phyloP scores from a whole-genome alignment of 1,140 invertebrate species.

The Diorhabda elongata region DNA sequence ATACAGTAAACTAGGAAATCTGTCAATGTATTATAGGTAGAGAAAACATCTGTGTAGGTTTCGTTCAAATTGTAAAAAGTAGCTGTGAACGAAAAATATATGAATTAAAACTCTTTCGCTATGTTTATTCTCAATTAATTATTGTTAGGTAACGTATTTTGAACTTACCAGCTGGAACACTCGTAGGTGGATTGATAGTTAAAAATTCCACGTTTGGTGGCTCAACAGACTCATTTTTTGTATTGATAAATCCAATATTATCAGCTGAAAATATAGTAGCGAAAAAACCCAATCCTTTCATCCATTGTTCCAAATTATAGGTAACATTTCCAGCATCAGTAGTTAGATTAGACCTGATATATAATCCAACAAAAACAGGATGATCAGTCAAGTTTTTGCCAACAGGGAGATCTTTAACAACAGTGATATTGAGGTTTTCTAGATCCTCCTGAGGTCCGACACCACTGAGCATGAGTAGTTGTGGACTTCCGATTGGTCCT shows the following conservation, averaged over 20 bases:
- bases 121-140: too few species aligned
- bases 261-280: not conserved
- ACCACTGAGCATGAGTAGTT: conserved; percentile 73
- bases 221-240: not conserved
- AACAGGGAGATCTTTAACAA: conserved; percentile 63
- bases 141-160: too few species aligned
- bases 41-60: not conserved
- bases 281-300: not conserved
- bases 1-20: conserved; percentile 55
- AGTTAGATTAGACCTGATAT: conserved; percentile 10
- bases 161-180: not conserved
- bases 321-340: not conserved
- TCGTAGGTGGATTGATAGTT: not conserved
- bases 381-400: conserved; percentile 73
- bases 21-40: conserved; percentile 6
- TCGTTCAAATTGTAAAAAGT: not conserved
- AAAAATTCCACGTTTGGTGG: not conserved
- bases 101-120: too few species aligned
- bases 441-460: conserved; percentile 67
- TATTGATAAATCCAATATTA: not conserved
- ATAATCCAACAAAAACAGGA: conserved; percentile 45
- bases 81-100: not conserved
- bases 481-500: conserved; percentile 66
- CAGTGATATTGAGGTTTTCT: conserved; percentile 53
- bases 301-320: not conserved